Base-by-base conservation (phyloP, 2,888 invertebrate species). In the Lymantria dispar region DNA sequence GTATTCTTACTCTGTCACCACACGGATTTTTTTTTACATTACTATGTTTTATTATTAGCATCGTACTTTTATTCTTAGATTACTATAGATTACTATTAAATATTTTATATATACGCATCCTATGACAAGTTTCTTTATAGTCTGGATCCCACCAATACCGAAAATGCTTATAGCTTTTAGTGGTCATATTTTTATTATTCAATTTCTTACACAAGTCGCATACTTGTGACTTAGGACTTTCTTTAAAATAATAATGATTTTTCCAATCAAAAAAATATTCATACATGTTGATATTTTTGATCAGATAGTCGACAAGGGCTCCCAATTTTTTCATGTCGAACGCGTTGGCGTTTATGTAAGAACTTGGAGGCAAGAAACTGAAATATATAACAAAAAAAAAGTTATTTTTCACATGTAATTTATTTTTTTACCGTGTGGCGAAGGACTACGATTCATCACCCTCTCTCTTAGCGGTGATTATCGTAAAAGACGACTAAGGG, bases 201-300 rank as follows among this genome's bases (percentile, higher is more conserved):
- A 89, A 60, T 49, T 77, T 83, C 0, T 69, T 50, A 49, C 89
- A 89, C 0, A 89, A 58, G 12, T 80, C 80, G 52, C 89, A 89
- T 0, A 89, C 57, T 7, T 73, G 56, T n/a, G 66, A 60, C 44
- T 69, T 76, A 0, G 81, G 70, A 13, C 64, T 75, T 0, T 68
- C 52, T 1, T 70, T 72, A 50, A 80, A 86, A 55, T 71, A 76
- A 41, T 89, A 89, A 47, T 89, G 77, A 43, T 79, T 77, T 48
- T 81, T 87, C 89, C 89, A 88, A 50, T 87, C 87, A 41, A 87
- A 85, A 60, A 89, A 86, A 38, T 70, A 78, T 3, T 72, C 68
- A 56, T 89, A 88, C 39, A 75, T 76, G 0, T 66, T 55, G 0
- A 72, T 75, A 38, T 83, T 76, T 47, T 71, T 74, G 22, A 87